A percentile compares a stretch with the other conserved stretches of the same genome.
Evolutionary conservation across 2,797 vertebrate species (phyloP).

Genomic region (Margarornis squamiger): DNA sequence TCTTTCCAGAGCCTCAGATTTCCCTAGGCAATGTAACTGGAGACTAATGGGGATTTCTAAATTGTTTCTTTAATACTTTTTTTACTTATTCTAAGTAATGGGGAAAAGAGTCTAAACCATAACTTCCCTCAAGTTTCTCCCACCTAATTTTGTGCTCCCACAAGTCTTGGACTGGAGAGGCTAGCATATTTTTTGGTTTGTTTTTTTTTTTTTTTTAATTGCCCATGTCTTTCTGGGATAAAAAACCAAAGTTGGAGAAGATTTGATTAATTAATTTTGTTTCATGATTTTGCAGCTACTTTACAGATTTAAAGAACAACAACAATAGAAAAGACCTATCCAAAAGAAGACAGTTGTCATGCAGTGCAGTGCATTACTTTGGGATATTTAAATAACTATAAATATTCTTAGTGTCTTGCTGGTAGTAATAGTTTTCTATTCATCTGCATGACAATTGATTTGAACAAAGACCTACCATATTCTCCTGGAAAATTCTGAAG

Average conservation of each 20-base stretch:
- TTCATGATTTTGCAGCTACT: background rate
- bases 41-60: background rate
- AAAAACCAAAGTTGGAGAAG: background rate
- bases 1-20: background rate
- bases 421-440: background rate
- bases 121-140: background rate
- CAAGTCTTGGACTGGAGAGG: background rate
- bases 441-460: background rate
- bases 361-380: background rate
- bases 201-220: background rate
- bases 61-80: background rate
- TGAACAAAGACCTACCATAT: background rate
- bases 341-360: background rate
- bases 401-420: background rate
- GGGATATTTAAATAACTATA: background rate
- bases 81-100: background rate
- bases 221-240: background rate
- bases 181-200: background rate
- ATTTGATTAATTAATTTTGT: background rate
- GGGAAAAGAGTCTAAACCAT: background rate
- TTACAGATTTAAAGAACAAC: constrained; percentile 7
- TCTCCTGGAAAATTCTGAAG: background rate
- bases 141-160: background rate
- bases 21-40: background rate
- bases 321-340: background rate